phyloP scores from a whole-genome alignment of 2,888 invertebrate genomes.

The Leptinotarsa tumamoca region DNA sequence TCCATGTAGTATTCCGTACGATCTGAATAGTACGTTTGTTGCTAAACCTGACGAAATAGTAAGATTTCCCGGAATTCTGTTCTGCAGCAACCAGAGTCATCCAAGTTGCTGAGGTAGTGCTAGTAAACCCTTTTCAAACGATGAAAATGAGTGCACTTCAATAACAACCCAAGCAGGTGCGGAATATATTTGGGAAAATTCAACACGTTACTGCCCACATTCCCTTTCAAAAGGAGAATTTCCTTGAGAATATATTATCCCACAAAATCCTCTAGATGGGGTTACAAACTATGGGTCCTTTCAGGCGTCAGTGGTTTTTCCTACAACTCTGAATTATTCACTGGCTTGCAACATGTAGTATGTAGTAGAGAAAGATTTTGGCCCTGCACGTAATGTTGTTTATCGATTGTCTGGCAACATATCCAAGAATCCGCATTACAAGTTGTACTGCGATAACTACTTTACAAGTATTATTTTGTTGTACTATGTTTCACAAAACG shows the following conservation, averaged over 20 bases:
- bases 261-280: slow-evolving; percentile 39
- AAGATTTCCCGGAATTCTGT: too few species aligned
- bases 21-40: background rate
- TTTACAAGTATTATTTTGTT: slow-evolving; percentile 46
- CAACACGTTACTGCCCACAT: background rate
- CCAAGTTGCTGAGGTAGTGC: too few species aligned
- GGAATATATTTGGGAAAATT: background rate
- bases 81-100: too few species aligned
- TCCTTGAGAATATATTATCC: slow-evolving; percentile 48
- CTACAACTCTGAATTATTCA: slow-evolving; percentile 23
- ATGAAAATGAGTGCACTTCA: too few species aligned
- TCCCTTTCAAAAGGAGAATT: background rate
- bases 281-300: slow-evolving; percentile 39
- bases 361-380: slow-evolving; percentile 45
- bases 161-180: too few species aligned
- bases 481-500: background rate
- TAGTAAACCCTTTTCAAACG: too few species aligned
- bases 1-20: background rate
- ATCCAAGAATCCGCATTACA: background rate
- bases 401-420: slow-evolving; percentile 22
- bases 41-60: background rate
- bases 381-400: slow-evolving; percentile 50
- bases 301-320: slow-evolving; percentile 27
- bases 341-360: slow-evolving; percentile 17
- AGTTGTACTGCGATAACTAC: slow-evolving; percentile 52